Evolutionary conservation across 2,113 vertebrate genomes (phyloP).

Genomic region (Paracanthobrama guichenoti): DNA sequence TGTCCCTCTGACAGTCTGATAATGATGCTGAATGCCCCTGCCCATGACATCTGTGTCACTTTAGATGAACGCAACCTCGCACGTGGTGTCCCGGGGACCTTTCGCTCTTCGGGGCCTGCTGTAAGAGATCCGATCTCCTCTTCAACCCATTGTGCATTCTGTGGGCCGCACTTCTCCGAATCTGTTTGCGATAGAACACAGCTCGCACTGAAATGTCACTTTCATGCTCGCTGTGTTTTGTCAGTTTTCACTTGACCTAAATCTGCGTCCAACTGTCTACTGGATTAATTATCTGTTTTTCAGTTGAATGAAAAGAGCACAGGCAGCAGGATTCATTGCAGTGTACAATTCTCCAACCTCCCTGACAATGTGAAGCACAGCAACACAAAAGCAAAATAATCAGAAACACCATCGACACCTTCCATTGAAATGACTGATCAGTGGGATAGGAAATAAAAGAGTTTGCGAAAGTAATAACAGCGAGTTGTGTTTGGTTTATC

Average conservation of each 20-base stretch:
- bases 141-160: not conserved
- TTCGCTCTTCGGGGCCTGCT: constrained; percentile 2
- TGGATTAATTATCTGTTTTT: constrained; percentile 43
- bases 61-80: constrained; percentile 3
- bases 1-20: not conserved
- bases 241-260: constrained; percentile 30
- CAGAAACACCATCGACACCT: not conserved
- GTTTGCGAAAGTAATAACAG: not conserved
- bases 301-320: constrained; percentile 31
- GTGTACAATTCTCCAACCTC: not conserved
- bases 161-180: not conserved
- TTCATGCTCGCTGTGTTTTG: constrained; percentile 12
- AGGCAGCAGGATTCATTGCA: constrained; percentile 28
- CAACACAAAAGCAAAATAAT: constrained; percentile 13
- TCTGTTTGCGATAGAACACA: not conserved
- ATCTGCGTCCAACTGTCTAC: constrained; percentile 17
- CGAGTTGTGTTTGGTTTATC: constrained; percentile 13
- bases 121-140: constrained; percentile 23
- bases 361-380: not conserved
- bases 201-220: constrained; percentile 12
- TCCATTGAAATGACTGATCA: not conserved
- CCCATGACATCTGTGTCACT: constrained; percentile 32
- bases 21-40: constrained; percentile 36
- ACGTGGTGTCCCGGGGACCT: not conserved
- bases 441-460: constrained; percentile 12